These are phyloP conservation scores for Drosophila pegasa DNA, from an alignment of 2,888 invertebrate species.

Conservation along the genomic window DNA sequence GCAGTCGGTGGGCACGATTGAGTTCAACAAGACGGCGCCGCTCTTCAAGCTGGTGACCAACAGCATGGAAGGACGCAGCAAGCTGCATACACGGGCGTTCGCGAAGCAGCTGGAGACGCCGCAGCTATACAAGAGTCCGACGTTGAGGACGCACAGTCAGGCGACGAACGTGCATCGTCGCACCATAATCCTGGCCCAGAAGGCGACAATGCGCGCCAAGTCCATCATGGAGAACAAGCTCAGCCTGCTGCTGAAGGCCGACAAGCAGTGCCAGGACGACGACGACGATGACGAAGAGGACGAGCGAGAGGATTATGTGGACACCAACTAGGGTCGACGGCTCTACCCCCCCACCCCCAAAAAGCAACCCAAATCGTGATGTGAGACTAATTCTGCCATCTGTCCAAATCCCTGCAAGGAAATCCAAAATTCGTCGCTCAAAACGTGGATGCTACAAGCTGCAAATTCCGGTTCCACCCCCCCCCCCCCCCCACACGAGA, in stretches of 20 bases:
- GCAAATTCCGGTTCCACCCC: too few species aligned
- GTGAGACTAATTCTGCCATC: neutral
- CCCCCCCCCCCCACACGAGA: too few species aligned
- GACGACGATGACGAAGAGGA: neutral
- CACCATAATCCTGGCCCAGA: neutral
- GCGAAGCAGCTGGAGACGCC: slow-evolving; percentile 26
- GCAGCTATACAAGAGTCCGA: slow-evolving; percentile 5
- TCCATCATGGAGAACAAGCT: slow-evolving; percentile 5
- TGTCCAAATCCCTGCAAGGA: neutral
- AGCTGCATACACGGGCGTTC: slow-evolving; percentile 12
- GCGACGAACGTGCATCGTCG: neutral
- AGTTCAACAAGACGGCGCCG: slow-evolving; percentile 34
- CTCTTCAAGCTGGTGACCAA: slow-evolving; percentile 28
- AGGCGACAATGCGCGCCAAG: slow-evolving; percentile 3
- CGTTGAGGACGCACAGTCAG: neutral
- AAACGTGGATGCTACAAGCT: too few species aligned
- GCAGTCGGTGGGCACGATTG: neutral
- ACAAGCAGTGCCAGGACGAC: neutral
- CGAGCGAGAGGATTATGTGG: neutral
- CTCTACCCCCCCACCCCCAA: too few species aligned
- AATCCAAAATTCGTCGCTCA: neutral
- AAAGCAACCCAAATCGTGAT: neutral
- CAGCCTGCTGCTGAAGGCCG: neutral
- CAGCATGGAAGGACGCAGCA: slow-evolving; percentile 29
- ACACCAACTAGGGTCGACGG: neutral